These are phyloP conservation scores for Tachina lurida DNA, from an alignment of 2,888 invertebrate species.

Conservation along the genomic window DNA sequence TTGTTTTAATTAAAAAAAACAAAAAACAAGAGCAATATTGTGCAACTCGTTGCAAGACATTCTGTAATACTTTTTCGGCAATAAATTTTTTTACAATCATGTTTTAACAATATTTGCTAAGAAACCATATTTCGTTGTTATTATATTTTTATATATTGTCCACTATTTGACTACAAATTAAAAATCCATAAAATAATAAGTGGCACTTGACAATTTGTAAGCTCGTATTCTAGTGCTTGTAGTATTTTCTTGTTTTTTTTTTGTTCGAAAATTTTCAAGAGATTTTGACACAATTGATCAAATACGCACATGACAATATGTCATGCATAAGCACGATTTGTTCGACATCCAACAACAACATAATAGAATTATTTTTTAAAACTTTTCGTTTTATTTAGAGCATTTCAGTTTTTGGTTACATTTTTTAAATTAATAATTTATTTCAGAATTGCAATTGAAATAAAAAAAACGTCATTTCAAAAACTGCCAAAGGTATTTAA, in stretches of 20 bases:
- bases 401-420: slow-evolving; percentile 15
- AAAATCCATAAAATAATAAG: slow-evolving; percentile 70
- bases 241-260: slow-evolving; percentile 15
- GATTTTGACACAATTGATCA: slow-evolving; percentile 71
- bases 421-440: slow-evolving; percentile 36
- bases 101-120: slow-evolving; percentile 21
- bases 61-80: slow-evolving; percentile 32
- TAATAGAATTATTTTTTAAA: slow-evolving; percentile 50
- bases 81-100: neutral
- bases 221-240: slow-evolving; percentile 26
- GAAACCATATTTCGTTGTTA: slow-evolving; percentile 15
- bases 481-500: slow-evolving; percentile 27
- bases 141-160: slow-evolving; percentile 7
- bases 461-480: slow-evolving; percentile 27
- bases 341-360: slow-evolving; percentile 69
- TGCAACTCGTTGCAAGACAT: slow-evolving; percentile 34
- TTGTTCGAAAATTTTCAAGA: slow-evolving; percentile 55
- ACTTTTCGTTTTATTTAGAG: slow-evolving; percentile 8
- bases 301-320: slow-evolving; percentile 72
- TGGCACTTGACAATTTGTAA: slow-evolving; percentile 63
- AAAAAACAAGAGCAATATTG: slow-evolving; percentile 25
- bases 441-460: slow-evolving; percentile 3
- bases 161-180: slow-evolving; percentile 64
- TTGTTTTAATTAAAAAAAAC: neutral
- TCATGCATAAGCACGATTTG: slow-evolving; percentile 70